These are phyloP conservation scores for Cuculus canorus DNA, from an alignment of 2,797 vertebrate genomes.

Conservation along the genomic window DNA sequence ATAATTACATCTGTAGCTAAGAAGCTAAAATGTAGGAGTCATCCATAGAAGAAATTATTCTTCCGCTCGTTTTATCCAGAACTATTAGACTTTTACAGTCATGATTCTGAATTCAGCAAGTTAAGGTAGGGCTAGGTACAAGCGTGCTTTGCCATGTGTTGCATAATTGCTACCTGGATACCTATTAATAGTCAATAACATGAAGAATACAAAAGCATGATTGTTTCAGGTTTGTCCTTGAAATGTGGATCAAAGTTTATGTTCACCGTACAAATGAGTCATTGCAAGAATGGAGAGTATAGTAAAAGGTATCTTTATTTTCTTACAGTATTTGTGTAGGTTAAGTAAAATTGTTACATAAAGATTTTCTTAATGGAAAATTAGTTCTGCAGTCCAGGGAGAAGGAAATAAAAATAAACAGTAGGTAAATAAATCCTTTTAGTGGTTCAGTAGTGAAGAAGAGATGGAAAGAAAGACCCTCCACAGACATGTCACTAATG, in stretches of 20 bases:
- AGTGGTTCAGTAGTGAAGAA: background rate
- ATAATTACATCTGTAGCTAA: background rate
- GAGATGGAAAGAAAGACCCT: background rate
- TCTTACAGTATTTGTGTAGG: background rate
- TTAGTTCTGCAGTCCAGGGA: background rate
- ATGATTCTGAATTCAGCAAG: background rate
- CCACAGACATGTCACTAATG: background rate
- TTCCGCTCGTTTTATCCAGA: background rate
- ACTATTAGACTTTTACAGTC: background rate
- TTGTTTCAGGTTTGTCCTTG: slow-evolving; percentile 56
- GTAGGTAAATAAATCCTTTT: background rate
- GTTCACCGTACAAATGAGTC: slow-evolving; percentile 15
- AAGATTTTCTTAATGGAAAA: background rate
- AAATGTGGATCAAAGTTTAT: slow-evolving; percentile 23
- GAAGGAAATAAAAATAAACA: background rate
- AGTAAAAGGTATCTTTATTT: background rate
- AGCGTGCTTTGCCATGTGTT: slow-evolving; percentile 17
- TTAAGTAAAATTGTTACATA: background rate
- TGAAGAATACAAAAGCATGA: background rate
- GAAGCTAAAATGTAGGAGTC: background rate
- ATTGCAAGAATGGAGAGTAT: background rate
- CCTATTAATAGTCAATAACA: slow-evolving; percentile 43
- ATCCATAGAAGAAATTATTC: background rate
- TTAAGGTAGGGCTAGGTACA: background rate
- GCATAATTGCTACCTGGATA: slow-evolving; percentile 21